Evolutionary conservation across 2,797 vertebrate species (phyloP), one percentile per base, ranked within the genome.

Genomic region (Heliangelus exortis): DNA sequence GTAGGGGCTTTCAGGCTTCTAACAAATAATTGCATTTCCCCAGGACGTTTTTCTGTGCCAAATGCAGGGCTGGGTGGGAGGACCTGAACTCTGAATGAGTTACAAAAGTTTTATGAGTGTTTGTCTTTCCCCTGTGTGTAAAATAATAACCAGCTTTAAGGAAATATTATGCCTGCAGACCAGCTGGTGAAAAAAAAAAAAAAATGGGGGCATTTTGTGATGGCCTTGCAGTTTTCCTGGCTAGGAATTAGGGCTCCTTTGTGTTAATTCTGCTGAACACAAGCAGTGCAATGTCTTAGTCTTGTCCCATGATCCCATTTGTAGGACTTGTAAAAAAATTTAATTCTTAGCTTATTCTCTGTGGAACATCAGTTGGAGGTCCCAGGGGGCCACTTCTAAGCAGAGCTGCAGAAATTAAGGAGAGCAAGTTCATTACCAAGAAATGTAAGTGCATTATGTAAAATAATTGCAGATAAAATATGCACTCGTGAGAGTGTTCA

Each of bases 381-480:
- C 54, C 45, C 63, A 63, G 53, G 45, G 13, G 12, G 8, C 45
- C 84, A 12, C 23, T 58, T 87, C 39, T 54, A 43, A 55, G 84
- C 23, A 29, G 43, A 66, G 36, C 63, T 73, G n/a, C 19, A 89
- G 34, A 79, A 84, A 89, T 76, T 57, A 61, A 34, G 19, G 48
- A 74, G 21, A 62, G 14, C 15, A 47, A 11, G 3, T 34, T 73
- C 66, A 65, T 84, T 86, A 68, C 25, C 28, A 78, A 25, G 45
- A 65, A 72, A 57, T 71, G 41, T 45, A 69, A 86, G 78, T 72
- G 28, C 3, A 21, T 50, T 61, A 57, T 28, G 36, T 65, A 87
- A 95, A 84, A 62, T 62, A 87, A 54, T 55, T 91, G 51, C 29
- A 79, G 80, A 55, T 66, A 66, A 85, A 72, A 45, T 17, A n/a